These are phyloP conservation scores for Pseudorectes ferrugineus DNA, from an alignment of 2,113 vertebrate genomes.

Conservation along the genomic window DNA sequence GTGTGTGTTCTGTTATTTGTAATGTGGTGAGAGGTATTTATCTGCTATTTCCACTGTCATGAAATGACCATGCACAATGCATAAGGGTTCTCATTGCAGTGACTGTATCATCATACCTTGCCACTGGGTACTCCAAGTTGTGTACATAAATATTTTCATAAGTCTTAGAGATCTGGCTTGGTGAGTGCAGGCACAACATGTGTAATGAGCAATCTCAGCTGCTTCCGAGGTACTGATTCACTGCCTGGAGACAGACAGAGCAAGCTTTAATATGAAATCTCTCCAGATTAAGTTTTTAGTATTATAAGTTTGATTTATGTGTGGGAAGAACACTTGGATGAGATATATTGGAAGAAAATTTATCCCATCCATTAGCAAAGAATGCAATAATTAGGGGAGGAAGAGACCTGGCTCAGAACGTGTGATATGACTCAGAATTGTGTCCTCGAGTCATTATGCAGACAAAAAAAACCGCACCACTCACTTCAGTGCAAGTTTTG, in stretches of 20 bases:
- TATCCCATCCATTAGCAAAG: constrained; percentile 33
- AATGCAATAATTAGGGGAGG: constrained; percentile 30
- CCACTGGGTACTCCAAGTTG: background rate
- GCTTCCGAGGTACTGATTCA: background rate
- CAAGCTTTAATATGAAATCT: background rate
- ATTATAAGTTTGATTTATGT: background rate
- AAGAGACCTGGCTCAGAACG: background rate
- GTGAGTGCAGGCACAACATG: background rate
- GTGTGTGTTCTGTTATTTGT: background rate
- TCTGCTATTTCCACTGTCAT: background rate
- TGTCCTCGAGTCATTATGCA: constrained; percentile 50
- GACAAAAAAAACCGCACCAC: background rate
- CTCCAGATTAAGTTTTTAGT: background rate
- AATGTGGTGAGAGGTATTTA: background rate
- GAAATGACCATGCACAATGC: background rate
- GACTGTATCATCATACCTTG: background rate
- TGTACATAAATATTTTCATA: background rate
- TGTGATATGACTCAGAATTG: constrained; percentile 4
- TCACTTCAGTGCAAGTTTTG: constrained; percentile 40
- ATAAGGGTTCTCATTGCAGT: background rate
- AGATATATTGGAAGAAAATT: background rate
- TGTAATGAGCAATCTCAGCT: background rate
- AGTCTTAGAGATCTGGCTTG: background rate
- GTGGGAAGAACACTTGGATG: background rate
- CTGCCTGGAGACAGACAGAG: background rate